A percentile compares a stretch with the other conserved stretches of the same genome.
Conservation (phyloP, 1,140 invertebrate genomes). For the Galleria mellonella region DNA sequence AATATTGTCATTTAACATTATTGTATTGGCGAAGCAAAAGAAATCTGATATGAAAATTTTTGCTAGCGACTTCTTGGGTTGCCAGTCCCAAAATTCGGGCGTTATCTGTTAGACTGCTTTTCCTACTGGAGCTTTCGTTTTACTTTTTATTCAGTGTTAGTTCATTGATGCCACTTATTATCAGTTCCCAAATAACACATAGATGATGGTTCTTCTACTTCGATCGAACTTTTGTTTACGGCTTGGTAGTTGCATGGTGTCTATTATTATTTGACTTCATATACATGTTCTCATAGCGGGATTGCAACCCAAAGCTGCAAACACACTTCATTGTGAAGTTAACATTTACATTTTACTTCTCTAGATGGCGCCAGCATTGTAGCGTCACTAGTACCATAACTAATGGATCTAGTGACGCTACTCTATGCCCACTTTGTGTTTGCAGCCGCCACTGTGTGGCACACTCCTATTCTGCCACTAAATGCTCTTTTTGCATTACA, state of each 20-base stretch:
- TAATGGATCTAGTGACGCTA: too few species aligned
- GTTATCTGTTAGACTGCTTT: neutral
- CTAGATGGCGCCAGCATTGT: slow-evolving; percentile 9
- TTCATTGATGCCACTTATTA: neutral
- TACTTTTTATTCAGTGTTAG: slow-evolving; percentile 1
- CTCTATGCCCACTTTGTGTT: slow-evolving; percentile 25
- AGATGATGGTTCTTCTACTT: neutral
- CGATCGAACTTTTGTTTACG: too few species aligned
- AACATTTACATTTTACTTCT: slow-evolving; percentile 6
- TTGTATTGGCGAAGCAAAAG: too few species aligned
- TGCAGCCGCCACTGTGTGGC: slow-evolving; percentile 61
- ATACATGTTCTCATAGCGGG: slow-evolving; percentile 10
- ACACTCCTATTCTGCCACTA: slow-evolving; percentile 3
- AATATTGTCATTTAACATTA: too few species aligned
- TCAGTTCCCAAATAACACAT: too few species aligned
- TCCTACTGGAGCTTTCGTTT: too few species aligned
- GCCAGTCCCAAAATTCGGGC: slow-evolving; percentile 22
- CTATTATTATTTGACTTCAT: too few species aligned
- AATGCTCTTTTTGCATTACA: slow-evolving; percentile 18
- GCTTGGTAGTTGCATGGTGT: neutral
- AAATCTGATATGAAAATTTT: slow-evolving; percentile 1
- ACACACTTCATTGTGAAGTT: slow-evolving; percentile 34
- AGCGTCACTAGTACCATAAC: too few species aligned
- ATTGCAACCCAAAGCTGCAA: slow-evolving; percentile 64
- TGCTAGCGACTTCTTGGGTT: slow-evolving; percentile 54